phyloP scores from a whole-genome alignment of 2,113 vertebrate genomes.

The Aepyceros melampus region DNA sequence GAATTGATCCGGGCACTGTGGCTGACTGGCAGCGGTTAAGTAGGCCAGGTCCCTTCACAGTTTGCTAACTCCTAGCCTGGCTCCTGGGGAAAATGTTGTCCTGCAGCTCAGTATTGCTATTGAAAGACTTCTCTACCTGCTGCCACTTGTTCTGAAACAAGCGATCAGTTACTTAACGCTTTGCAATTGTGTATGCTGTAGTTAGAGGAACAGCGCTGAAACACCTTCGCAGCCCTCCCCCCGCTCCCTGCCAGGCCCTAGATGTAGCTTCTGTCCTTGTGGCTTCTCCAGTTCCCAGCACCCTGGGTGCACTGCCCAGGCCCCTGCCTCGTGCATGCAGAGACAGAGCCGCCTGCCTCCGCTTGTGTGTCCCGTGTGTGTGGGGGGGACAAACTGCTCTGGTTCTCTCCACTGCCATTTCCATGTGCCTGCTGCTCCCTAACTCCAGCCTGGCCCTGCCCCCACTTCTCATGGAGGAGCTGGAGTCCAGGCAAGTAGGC shows the following conservation, averaged over 20 bases:
- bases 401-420: conserved; percentile 68
- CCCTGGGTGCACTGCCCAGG: neutral
- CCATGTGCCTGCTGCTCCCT: conserved; percentile 62
- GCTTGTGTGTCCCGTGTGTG: neutral
- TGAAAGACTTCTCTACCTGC: neutral
- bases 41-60: neutral
- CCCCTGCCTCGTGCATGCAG: conserved; percentile 48
- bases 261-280: neutral
- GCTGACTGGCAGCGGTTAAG: neutral
- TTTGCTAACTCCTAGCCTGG: neutral
- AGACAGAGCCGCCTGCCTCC: neutral
- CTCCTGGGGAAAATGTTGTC: neutral
- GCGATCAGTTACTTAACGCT: neutral
- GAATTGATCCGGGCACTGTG: neutral
- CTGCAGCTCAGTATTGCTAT: neutral
- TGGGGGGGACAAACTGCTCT: conserved; percentile 44
- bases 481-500: conserved; percentile 75
- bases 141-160: neutral
- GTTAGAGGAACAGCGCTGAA: neutral
- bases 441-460: conserved; percentile 71
- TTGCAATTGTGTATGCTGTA: neutral
- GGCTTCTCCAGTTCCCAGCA: conserved; percentile 2
- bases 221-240: neutral
- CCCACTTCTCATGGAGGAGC: conserved; percentile 69
- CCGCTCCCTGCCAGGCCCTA: neutral